phyloP scores from a whole-genome alignment of 2,113 vertebrate genomes.

The Hylia prasina region DNA sequence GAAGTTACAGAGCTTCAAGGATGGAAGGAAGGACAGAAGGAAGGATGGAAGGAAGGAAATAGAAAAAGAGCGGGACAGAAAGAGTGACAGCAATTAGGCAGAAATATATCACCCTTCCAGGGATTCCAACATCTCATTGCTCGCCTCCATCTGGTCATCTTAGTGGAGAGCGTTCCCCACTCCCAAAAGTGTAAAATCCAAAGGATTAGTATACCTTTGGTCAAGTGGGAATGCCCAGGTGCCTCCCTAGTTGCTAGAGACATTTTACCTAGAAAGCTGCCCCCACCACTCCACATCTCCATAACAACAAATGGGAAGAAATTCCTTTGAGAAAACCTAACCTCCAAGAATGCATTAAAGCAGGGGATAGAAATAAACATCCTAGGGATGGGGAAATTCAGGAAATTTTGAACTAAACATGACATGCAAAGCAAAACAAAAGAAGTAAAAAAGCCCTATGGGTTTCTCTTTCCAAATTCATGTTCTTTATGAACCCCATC shows the following conservation, averaged over 20 bases:
- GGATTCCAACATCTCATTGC: not conserved
- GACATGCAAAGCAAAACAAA: not conserved
- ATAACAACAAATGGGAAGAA: not conserved
- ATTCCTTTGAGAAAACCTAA: not conserved
- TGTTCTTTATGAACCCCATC: not conserved
- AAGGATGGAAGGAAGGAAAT: not conserved
- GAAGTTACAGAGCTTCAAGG: not conserved
- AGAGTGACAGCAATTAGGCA: not conserved
- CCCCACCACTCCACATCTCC: accelerated
- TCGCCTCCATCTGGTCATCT: not conserved
- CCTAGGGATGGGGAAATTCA: not conserved
- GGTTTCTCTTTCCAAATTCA: not conserved
- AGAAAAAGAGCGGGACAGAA: not conserved
- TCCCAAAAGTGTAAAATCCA: not conserved
- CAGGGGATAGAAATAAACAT: accelerated
- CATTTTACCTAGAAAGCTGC: not conserved
- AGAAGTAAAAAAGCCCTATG: not conserved
- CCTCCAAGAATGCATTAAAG: not conserved
- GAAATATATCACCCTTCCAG: not conserved
- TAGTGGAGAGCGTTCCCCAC: not conserved
- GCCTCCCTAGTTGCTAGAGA: not conserved
- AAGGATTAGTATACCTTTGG: not conserved
- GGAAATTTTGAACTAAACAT: not conserved
- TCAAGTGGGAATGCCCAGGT: not conserved
- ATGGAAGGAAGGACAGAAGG: not conserved